Base-by-base conservation (phyloP, 2,113 vertebrate genomes). In the Phaethornis superciliosus region DNA sequence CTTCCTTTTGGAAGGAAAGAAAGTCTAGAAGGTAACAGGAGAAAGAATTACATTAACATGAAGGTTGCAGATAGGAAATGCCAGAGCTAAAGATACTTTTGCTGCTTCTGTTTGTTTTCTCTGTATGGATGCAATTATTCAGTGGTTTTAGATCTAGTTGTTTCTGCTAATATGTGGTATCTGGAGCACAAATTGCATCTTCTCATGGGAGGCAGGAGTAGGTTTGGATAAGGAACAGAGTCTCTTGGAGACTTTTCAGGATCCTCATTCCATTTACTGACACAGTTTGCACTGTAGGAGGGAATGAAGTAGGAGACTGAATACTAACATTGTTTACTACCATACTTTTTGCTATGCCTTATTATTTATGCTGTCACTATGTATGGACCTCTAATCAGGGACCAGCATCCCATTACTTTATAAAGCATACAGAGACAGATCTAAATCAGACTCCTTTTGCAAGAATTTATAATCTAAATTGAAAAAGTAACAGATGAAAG, bases 21-120 rank as follows among this genome's bases (percentile, higher is more conserved):
- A 77, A 79, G 74, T 60, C 46, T 85, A 37, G 16, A 44, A 24
- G 54, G 32, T 44, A 28, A 15, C 11, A 3, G 16, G 15, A 82
- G 56, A 33, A 79, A 59, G 3, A 63, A 59, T 59, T 77, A 13
- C 12, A 35, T 40, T 77, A 52, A 8, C 1, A 1, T 54, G 27
- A 81, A 67, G 32, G 18, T 52, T 71, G 18, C 0, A 0, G 9
- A 1, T 79, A 46, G 49, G 40, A 87, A 68, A 63, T 68, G 12
- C 23, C 26, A 23, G 23, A 56, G 11, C 47, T 76, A 46, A 56
- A 44, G 5, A 47, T 64, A 26, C 27, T 10, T 92, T 52, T 65
- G 3, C 59, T 72, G 63, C 32, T 80, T 86, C 55, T n/a, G 12
- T 33, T 74, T 76, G 18, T 62, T 82, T 26, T 24, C 15, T 37